Evolutionary conservation across 2,888 invertebrate genomes (phyloP), one percentile per base, ranked within the genome.

Genomic region (Drosophila setosimentum): DNA sequence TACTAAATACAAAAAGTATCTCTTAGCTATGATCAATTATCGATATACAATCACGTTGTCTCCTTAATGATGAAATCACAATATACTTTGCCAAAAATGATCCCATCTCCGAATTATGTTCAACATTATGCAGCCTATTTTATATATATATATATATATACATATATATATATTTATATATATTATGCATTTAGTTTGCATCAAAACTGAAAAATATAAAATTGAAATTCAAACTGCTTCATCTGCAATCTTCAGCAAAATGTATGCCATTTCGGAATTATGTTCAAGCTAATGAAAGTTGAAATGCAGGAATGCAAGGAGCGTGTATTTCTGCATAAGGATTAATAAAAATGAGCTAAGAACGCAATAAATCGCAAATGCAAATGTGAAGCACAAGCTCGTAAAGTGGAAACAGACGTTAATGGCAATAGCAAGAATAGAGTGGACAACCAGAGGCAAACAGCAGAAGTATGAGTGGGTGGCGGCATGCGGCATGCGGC

Each of bases 371-470:
- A 78, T 78, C 66, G 45, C 49, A 68, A 64, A 73, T 68, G 69
- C 65, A 70, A 77, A 78, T 78, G 55, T 63, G 64, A 65, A 62
- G 61, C 57, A 68, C 27, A 78, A 73, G 72, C 51, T 67, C 76
- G 71, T 75, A 79, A 79, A 78, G 69, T 51, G 66, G 62, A 49
- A 68, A 57, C 76, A 75, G 65, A 68, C 65, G 59, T 79, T 67
- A 77, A 74, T 70, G 63, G 77, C 66, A 54, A 57, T 32, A 48
- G 35, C 32, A 40, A 40, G 40, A 21, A n/a, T 16, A 40, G 21
- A n/a, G 53, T 21, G 37, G 32, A 45, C 45, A 24, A 45, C 45
- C 16, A 29, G 37, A 32, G 32, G 58, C 66, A 51, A 18, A 13
- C 18, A 62, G 35, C 55, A 50, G 51, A n/a, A 48, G 24, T 35